Evolutionary conservation across 2,797 vertebrate genomes (phyloP).

Genomic region (Sebastes diploproa): DNA sequence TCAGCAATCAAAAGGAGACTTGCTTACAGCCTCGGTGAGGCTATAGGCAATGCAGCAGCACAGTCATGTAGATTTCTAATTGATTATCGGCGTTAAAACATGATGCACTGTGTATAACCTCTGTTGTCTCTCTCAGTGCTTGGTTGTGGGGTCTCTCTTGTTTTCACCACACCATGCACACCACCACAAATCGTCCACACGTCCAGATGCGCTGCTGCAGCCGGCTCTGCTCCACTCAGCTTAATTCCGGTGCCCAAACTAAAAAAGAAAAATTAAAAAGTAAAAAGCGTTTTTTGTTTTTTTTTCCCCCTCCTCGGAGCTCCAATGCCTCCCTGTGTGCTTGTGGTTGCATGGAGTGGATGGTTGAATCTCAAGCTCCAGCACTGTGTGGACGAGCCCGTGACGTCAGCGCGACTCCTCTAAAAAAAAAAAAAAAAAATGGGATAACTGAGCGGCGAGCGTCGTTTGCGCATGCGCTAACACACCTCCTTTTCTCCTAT

Average conservation of each 20-base stretch:
- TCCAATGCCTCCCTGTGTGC: conserved; percentile 67
- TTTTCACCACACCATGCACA: conserved; percentile 68
- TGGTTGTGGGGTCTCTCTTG: conserved; percentile 26
- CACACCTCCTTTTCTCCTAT: conserved; percentile 62
- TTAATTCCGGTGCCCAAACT: conserved; percentile 50
- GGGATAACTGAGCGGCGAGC: conserved; percentile 53
- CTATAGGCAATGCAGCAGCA: conserved; percentile 66
- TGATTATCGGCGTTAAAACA: conserved; percentile 75
- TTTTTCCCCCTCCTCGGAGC: conserved; percentile 36
- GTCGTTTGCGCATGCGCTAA: conserved; percentile 74
- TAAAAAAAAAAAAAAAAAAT: conserved; percentile 53
- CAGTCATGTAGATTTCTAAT: conserved; percentile 72
- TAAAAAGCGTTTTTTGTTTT: conserved; percentile 29
- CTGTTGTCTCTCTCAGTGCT: conserved; percentile 31
- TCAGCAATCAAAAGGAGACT: conserved; percentile 25
- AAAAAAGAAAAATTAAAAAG: conserved; percentile 54
- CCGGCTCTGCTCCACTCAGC: conserved; percentile 26
- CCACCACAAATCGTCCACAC: conserved; percentile 20
- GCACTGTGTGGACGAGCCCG: conserved; percentile 68
- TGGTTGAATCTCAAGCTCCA: conserved; percentile 63
- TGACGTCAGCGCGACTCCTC: conserved; percentile 77
- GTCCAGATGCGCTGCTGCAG: conserved; percentile 29
- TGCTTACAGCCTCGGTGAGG: conserved; percentile 66
- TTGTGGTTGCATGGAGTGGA: conserved; percentile 77
- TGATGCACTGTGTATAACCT: conserved; percentile 67